Percentiles rank a stretch among this genome's conserved stretches.
Conservation (phyloP, 2,888 invertebrate species). For the Biston stratarius region DNA sequence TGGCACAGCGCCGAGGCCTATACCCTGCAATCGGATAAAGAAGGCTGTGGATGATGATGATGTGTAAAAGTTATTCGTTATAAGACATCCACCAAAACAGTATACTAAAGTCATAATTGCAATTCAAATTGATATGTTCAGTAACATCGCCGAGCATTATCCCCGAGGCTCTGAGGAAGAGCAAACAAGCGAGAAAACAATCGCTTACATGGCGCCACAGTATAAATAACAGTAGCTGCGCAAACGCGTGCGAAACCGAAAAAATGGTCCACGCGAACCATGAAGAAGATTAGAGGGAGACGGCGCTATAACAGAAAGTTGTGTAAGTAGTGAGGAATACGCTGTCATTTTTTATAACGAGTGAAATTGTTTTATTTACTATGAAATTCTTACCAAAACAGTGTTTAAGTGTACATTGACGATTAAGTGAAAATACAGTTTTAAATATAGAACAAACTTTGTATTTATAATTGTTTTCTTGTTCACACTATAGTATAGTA, state of each 20-base stretch:
- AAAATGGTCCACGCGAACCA: constrained; percentile 70
- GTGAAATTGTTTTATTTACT: neutral
- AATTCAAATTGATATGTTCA: constrained; percentile 45
- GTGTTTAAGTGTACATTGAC: neutral
- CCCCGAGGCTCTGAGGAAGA: constrained; percentile 50
- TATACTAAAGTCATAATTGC: constrained; percentile 10
- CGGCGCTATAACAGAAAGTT: constrained; percentile 54
- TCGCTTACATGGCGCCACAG: constrained; percentile 66
- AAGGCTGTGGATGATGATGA: no score
- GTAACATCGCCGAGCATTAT: constrained; percentile 48
- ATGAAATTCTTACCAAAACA: no score
- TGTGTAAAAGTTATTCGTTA: no score
- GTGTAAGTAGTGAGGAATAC: constrained; percentile 38
- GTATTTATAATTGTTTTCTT: no score
- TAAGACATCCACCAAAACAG: no score
- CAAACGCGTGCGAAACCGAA: constrained; percentile 75
- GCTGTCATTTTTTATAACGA: constrained; percentile 9
- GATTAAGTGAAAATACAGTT: neutral
- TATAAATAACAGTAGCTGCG: constrained; percentile 53
- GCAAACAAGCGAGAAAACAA: constrained; percentile 70
- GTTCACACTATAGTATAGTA: no score
- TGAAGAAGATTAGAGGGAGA: constrained; percentile 74
- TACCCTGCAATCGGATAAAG: no score
- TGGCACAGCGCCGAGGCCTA: no score
- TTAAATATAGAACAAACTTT: no score